Percentiles rank a stretch among this genome's conserved stretches.
phyloP scores from a whole-genome alignment of 2,888 invertebrate species.

The Margaritifera margaritifera region DNA sequence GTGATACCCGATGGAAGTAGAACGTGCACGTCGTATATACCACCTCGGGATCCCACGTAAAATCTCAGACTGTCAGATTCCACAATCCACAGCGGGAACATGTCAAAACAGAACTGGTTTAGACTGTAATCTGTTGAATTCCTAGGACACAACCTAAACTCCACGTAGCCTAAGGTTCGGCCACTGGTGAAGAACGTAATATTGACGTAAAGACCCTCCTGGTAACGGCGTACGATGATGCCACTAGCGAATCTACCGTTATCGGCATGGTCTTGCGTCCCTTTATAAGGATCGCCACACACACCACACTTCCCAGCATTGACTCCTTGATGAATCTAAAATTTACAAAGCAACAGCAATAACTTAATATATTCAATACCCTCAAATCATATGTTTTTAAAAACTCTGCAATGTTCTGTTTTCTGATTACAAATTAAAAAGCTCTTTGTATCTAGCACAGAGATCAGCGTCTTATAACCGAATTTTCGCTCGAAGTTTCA shows the following conservation, averaged over 20 bases:
- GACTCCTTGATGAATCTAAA: constrained; percentile 61
- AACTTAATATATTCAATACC: too few relatives aligned
- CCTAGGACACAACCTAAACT: constrained; percentile 70
- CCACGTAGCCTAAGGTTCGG: constrained; percentile 71
- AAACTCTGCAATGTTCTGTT: too few relatives aligned
- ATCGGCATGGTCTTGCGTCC: constrained; percentile 63
- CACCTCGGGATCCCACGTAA: constrained; percentile 48
- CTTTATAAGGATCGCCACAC: constrained; percentile 86
- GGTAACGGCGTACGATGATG: constrained; percentile 63
- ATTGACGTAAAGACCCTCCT: constrained; percentile 65
- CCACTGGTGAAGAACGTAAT: constrained; percentile 65
- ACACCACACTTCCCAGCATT: constrained; percentile 86
- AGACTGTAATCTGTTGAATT: constrained; percentile 52
- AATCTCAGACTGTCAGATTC: constrained; percentile 54
- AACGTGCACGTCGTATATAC: constrained; percentile 51
- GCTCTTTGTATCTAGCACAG: too few relatives aligned
- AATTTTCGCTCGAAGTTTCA: too few relatives aligned
- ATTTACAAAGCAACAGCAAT: not conserved
- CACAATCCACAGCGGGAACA: constrained; percentile 58
- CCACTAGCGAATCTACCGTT: constrained; percentile 67
- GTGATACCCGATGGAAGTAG: constrained; percentile 62
- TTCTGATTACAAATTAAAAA: too few relatives aligned
- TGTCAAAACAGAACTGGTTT: constrained; percentile 67
- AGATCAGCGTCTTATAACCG: too few relatives aligned
- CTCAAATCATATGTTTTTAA: too few relatives aligned